These are phyloP conservation scores for Lymantria monacha DNA, from an alignment of 2,888 invertebrate species.

Conservation along the genomic window DNA sequence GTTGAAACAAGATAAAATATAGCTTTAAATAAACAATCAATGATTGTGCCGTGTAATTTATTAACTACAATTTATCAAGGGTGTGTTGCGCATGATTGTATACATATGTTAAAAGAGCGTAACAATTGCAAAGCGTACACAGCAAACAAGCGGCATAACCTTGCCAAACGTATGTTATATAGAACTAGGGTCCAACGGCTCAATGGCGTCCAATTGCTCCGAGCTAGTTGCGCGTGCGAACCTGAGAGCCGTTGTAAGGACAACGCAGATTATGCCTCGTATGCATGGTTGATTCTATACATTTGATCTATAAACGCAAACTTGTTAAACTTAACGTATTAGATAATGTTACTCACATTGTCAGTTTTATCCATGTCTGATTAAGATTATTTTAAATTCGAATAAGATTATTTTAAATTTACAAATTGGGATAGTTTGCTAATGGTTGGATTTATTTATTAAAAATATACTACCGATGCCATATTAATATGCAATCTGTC, in stretches of 20 bases:
- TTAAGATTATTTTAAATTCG: too few relatives aligned
- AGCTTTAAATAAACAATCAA: slow-evolving; percentile 21
- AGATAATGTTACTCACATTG: slow-evolving; percentile 7
- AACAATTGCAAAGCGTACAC: slow-evolving; percentile 35
- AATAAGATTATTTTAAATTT: neutral
- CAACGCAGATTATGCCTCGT: slow-evolving; percentile 41
- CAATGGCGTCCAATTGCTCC: slow-evolving; percentile 76
- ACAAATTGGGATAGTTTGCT: neutral
- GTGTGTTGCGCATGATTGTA: slow-evolving; percentile 23
- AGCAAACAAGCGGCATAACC: slow-evolving; percentile 54
- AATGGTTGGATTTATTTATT: neutral
- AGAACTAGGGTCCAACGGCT: slow-evolving; percentile 65
- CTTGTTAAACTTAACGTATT: slow-evolving; percentile 2
- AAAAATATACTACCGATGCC: neutral
- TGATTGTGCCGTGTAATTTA: slow-evolving; percentile 21
- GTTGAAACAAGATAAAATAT: slow-evolving; percentile 12
- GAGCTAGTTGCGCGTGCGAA: slow-evolving; percentile 75
- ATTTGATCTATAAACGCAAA: slow-evolving; percentile 9
- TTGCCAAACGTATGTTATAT: slow-evolving; percentile 59
- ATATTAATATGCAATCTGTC: neutral
- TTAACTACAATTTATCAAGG: slow-evolving; percentile 21
- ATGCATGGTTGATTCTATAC: slow-evolving; percentile 34
- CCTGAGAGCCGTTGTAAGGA: slow-evolving; percentile 58
- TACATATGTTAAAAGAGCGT: slow-evolving; percentile 27
- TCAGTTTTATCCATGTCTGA: slow-evolving; percentile 5